These are phyloP conservation scores for Carpatolechia fugitivella DNA, from an alignment of 2,888 invertebrate genomes.

Conservation along the genomic window DNA sequence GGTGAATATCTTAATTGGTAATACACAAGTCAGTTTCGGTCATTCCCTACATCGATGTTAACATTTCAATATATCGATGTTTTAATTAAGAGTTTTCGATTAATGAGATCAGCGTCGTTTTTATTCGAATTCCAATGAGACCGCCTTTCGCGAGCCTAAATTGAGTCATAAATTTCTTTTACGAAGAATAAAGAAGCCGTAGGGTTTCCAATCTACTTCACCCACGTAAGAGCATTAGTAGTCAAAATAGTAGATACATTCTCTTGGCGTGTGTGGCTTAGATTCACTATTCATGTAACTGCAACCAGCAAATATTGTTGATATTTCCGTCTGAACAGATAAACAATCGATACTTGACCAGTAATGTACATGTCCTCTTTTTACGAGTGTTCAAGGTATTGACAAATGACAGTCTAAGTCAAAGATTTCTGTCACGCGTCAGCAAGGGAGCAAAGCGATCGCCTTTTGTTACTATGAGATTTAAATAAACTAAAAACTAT, in stretches of 20 bases:
- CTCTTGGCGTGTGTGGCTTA: no score
- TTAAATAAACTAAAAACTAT: no score
- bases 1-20: conserved; percentile 39
- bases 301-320: not conserved
- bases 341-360: no score
- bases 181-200: not conserved
- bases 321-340: no score
- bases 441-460: no score
- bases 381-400: no score
- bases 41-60: conserved; percentile 41
- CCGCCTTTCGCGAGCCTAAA: conserved; percentile 13
- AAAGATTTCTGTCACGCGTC: no score
- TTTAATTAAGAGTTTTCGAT: conserved; percentile 31
- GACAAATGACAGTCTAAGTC: no score
- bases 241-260: not conserved
- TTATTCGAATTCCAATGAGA: conserved; percentile 7
- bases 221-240: not conserved
- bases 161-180: conserved; percentile 15
- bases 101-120: conserved; percentile 16
- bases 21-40: conserved; percentile 32
- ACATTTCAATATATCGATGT: conserved; percentile 40
- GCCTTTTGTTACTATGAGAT: no score
- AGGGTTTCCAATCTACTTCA: conserved; percentile 1
- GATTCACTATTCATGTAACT: not conserved
- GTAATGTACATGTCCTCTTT: no score